Percentiles rank a stretch among this genome's conserved stretches.
Evolutionary conservation across 2,888 invertebrate species (phyloP).

Genomic region (Hofmannophila pseudospretella): DNA sequence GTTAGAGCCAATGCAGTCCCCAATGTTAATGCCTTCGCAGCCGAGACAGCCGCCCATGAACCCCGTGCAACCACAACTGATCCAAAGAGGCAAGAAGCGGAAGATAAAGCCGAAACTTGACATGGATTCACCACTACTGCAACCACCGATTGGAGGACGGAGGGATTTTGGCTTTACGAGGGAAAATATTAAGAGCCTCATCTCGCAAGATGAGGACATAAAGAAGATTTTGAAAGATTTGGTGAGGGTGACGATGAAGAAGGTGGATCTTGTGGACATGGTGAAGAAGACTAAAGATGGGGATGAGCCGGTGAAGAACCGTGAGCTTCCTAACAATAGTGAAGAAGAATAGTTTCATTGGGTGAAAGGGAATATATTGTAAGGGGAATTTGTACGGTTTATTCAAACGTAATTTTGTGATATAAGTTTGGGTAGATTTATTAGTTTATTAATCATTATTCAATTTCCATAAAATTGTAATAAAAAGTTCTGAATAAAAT

Average conservation of each 20-base stretch:
- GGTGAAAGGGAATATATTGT: too few relatives aligned
- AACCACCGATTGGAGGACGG: constrained; percentile 30
- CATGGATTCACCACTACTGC: constrained; percentile 11
- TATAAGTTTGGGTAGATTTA: too few relatives aligned
- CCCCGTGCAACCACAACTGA: constrained; percentile 17
- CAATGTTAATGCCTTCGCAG: not conserved
- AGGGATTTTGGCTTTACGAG: constrained; percentile 47
- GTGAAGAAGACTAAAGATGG: constrained; percentile 21
- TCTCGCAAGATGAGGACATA: constrained; percentile 61
- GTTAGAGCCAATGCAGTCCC: not conserved
- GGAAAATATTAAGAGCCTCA: constrained; percentile 53
- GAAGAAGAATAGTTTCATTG: constrained; percentile 3
- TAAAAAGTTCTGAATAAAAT: too few relatives aligned
- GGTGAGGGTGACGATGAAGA: constrained; percentile 67
- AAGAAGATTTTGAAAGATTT: constrained; percentile 62
- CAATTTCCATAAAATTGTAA: too few relatives aligned
- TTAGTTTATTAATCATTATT: too few relatives aligned
- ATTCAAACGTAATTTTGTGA: too few relatives aligned
- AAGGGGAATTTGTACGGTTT: too few relatives aligned
- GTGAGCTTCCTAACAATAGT: not conserved
- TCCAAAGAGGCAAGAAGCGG: constrained; percentile 30
- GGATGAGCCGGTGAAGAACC: not conserved
- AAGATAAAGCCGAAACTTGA: constrained; percentile 24
- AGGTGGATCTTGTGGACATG: constrained; percentile 53
- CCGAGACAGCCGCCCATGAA: constrained; percentile 14